Evolutionary conservation across 2,888 invertebrate species (phyloP), one percentile per base, ranked within the genome.

Genomic region (Ganaspis brasiliensis): DNA sequence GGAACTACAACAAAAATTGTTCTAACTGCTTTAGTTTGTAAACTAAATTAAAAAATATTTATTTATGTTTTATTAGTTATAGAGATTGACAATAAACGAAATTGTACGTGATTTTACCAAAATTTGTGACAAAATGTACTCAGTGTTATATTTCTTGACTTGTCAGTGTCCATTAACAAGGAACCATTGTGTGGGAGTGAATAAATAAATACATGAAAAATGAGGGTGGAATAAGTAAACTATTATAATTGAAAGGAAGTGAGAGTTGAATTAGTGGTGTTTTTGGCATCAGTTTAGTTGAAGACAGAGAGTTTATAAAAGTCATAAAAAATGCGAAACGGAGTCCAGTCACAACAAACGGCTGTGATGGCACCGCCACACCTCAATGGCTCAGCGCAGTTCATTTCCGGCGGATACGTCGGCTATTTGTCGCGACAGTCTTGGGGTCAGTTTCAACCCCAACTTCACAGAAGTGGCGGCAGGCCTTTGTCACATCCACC

Each of bases 331-430:
- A 90, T 90, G 90, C 87, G 90, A 86, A 90, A 90, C 91, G 90
- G 89, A 76, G 88, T 86, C 71, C 90, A 90, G 84, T 85, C 87
- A 79, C 91, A 91, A 81, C 90, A 91, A 84, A 91, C 90, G 79
- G 91, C 89, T 80, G 89, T 90, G 78, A 90, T 90, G 90, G 84
- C 90, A 73, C 91, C 90, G 85, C 87, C 90, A 71, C 93, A 94
- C 85, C 85, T 91, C 81, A 91, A 91, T 85, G 91, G 91, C 75
- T 91, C 92, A 82, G 88, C 90, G 79, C 90, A 91, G 82, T 89
- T 89, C 92, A 93, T 84, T 92, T 93, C 90, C 92, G 93, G 89
- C 92, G 93, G 83, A 92, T 93, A 82, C 92, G 93, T 86, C 91
- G 93, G 80, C 92, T 92, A 93, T 83, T 93, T 93, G 92, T 85